These are phyloP conservation scores for Solen grandis DNA, from an alignment of 1,140 invertebrate species.

Conservation along the genomic window DNA sequence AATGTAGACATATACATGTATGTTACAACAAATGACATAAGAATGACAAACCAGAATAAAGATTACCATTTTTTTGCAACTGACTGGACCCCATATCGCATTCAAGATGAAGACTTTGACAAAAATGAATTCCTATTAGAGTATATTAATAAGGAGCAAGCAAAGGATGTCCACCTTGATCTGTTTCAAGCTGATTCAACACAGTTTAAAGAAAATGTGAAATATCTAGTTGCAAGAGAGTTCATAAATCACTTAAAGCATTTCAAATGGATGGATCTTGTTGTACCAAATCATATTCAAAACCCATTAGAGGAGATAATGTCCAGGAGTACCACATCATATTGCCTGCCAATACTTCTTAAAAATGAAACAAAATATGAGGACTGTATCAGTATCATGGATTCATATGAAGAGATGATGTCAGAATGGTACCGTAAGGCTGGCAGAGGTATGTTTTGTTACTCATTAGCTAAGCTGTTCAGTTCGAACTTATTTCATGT, in stretches of 20 bases:
- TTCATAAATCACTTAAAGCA: constrained; percentile 1
- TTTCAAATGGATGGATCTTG: constrained; percentile 6
- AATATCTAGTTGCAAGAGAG: not conserved
- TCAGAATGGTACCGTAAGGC: not conserved
- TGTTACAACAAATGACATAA: constrained; percentile 35
- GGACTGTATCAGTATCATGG: not conserved
- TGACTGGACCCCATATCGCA: constrained; percentile 16
- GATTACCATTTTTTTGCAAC: constrained; percentile 51
- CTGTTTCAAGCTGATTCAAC: not conserved
- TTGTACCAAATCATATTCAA: constrained; percentile 3
- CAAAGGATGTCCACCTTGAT: not conserved
- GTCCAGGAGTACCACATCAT: not conserved
- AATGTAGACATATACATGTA: constrained; percentile 25
- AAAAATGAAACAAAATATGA: not conserved
- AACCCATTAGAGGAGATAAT: not conserved
- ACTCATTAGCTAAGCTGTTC: too few relatives aligned
- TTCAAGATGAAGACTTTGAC: not conserved
- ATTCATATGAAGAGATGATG: not conserved
- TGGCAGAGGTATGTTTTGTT: not conserved
- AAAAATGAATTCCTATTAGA: not conserved
- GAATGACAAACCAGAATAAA: too few relatives aligned
- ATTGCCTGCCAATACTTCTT: not conserved
- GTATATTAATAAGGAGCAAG: not conserved
- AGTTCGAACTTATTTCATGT: too few relatives aligned
- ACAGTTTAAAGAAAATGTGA: not conserved